Evolutionary conservation across 1,140 invertebrate genomes (phyloP).

Genomic region (Palaemon carinicauda): DNA sequence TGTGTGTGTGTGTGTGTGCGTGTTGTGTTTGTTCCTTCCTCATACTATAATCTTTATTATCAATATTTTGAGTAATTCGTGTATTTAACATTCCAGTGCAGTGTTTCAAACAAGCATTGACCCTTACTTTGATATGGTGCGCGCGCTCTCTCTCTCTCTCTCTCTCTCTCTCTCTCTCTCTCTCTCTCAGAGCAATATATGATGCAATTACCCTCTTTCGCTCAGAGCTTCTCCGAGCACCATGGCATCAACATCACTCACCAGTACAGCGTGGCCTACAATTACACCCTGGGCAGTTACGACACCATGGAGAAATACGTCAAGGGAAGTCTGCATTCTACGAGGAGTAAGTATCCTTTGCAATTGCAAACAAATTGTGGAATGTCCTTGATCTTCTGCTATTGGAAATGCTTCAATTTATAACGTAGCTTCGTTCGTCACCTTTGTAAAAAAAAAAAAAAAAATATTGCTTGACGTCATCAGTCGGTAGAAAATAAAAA

Average conservation of each 20-base stretch:
- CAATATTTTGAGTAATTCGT: no score
- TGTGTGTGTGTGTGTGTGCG: no score
- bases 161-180: neutral
- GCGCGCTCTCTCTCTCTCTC: neutral
- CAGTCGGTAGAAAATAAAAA: no score
- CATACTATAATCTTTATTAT: no score
- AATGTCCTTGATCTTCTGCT: no score
- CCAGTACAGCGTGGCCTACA: conserved; percentile 7
- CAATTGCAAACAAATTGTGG: neutral
- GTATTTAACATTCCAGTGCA: no score
- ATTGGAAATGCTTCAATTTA: no score
- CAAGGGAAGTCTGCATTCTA: neutral
- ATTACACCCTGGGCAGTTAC: conserved; percentile 25
- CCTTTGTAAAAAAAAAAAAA: no score
- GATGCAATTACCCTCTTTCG: neutral
- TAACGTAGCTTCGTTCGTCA: no score
- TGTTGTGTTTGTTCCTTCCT: no score
- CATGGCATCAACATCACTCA: neutral
- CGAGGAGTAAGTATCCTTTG: conserved; percentile 9
- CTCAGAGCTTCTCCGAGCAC: conserved; percentile 28
- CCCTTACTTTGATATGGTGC: neutral
- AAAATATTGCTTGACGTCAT: no score
- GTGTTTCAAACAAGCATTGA: no score
- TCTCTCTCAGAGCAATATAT: neutral
- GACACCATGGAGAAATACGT: conserved; percentile 3